Evolutionary conservation across 2,113 vertebrate genomes (phyloP).

Genomic region (Motacilla alba): DNA sequence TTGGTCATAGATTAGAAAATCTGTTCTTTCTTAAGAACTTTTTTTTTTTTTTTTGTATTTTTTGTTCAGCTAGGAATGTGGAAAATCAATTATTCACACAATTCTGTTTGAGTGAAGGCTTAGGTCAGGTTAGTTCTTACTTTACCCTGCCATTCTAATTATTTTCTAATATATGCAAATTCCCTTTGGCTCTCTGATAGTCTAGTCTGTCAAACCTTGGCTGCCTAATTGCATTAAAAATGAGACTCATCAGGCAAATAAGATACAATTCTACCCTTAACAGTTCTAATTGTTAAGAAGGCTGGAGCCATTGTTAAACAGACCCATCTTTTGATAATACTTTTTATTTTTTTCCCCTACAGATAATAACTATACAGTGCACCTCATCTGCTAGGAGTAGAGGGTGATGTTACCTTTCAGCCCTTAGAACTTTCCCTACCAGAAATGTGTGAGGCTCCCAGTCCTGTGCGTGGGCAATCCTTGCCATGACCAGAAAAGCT

Average conservation of each 20-base stretch:
- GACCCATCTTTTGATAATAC: neutral
- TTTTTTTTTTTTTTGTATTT: neutral
- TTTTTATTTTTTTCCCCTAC: neutral
- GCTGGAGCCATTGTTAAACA: neutral
- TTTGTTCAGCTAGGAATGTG: neutral
- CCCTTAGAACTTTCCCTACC: neutral
- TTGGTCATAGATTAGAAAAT: neutral
- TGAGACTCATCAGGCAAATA: slow-evolving; percentile 44
- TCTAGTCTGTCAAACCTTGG: slow-evolving; percentile 49
- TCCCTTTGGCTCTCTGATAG: slow-evolving; percentile 38
- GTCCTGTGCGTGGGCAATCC: neutral
- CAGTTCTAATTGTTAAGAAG: slow-evolving; percentile 4
- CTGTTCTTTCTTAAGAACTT: neutral
- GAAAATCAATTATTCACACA: slow-evolving; percentile 57
- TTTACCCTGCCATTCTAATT: slow-evolving; percentile 38
- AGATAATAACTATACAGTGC: neutral
- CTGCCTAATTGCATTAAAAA: slow-evolving; percentile 58
- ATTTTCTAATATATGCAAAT: slow-evolving; percentile 63
- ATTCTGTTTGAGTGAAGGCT: slow-evolving; percentile 26
- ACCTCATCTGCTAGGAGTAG: neutral
- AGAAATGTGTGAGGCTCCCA: neutral
- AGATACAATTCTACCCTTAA: neutral
- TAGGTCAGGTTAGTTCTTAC: slow-evolving; percentile 40
- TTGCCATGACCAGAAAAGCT: neutral
- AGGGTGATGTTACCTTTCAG: neutral